These are phyloP conservation scores for Zelostemma sp. DNA, from an alignment of 1,140 invertebrate species.

Conservation along the genomic window DNA sequence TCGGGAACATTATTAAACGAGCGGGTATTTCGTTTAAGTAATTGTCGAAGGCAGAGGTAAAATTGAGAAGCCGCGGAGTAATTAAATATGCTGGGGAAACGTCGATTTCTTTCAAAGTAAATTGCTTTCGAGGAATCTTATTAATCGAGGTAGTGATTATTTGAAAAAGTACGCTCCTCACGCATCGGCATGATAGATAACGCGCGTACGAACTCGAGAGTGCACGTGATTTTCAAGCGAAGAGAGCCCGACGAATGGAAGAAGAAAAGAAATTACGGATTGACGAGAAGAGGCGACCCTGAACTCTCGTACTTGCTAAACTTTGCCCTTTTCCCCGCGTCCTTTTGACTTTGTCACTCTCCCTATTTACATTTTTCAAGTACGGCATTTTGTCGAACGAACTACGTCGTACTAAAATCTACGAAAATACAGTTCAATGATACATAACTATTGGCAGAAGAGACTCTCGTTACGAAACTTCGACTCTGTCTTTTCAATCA, in stretches of 20 bases:
- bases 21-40: neutral
- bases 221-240: too few species aligned
- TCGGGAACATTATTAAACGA: neutral
- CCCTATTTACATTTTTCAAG: neutral
- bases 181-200: neutral
- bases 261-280: slow-evolving; percentile 30
- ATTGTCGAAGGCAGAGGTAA: neutral
- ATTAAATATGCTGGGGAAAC: neutral
- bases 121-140: neutral
- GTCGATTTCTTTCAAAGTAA: neutral
- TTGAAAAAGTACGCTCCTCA: neutral
- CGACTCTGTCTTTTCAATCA: neutral
- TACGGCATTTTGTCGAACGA: slow-evolving; percentile 1
- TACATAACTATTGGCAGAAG: neutral
- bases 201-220: too few species aligned
- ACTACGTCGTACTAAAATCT: neutral
- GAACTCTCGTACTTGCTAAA: slow-evolving; percentile 40
- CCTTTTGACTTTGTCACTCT: slow-evolving; percentile 35
- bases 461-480: neutral
- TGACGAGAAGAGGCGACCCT: slow-evolving; percentile 36
- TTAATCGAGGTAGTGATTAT: neutral
- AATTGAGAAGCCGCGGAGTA: neutral
- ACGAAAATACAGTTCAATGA: neutral
- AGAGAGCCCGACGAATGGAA: slow-evolving; percentile 28
- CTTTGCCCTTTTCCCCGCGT: slow-evolving; percentile 26